Base-by-base conservation (phyloP, 2,797 vertebrate species). In the Rhinogobio ventralis region DNA sequence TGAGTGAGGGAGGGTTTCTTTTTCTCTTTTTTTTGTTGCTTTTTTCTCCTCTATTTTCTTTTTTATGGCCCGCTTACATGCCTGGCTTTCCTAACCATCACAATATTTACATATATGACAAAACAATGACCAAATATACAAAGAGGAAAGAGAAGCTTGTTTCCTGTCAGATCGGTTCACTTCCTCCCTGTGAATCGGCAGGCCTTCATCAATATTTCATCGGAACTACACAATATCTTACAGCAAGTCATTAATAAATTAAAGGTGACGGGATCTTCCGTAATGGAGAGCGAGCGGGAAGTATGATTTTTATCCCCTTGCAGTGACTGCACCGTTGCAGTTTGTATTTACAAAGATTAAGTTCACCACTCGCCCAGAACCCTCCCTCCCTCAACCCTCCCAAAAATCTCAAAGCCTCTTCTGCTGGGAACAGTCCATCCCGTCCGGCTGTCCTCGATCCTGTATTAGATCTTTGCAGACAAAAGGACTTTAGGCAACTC, bases 41-140 rank as follows among this genome's bases (percentile, higher is more conserved):
- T 73, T 82, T 84, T 79, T 57, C 92, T 92, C 92, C 82, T 88
- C 89, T 91, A 86, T 90, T 93, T 88, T 90, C 60, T 91, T 91
- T 90, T 96, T 96, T 95, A 95, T 95, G 95, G 95, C 95, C 96
- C 95, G 96, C 95, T 94, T 94, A 94, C 96, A 97, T 95, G 96
- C 97, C 96, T 96, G 95, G 96, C 95, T 96, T 94, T 94, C 95
- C 95, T 89, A 96, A 97, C 96, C 92, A 94, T 97, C 96, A 97
- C 97, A 96, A 93, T 98, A 97, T 99, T 96, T 99, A 99, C 98
- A 99, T 96, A 97, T 98, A 97, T 97, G 97, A 99, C 97, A 95
- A 96, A 96, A 98, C 97, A 94, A 96, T 97, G 97, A 98, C 97
- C 96, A 96, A 98, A 98, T 97, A 97, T 98, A 98, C 97, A 98